Conservation (phyloP, 2,797 vertebrate species). For the Cryptoblepharus egeriae region DNA sequence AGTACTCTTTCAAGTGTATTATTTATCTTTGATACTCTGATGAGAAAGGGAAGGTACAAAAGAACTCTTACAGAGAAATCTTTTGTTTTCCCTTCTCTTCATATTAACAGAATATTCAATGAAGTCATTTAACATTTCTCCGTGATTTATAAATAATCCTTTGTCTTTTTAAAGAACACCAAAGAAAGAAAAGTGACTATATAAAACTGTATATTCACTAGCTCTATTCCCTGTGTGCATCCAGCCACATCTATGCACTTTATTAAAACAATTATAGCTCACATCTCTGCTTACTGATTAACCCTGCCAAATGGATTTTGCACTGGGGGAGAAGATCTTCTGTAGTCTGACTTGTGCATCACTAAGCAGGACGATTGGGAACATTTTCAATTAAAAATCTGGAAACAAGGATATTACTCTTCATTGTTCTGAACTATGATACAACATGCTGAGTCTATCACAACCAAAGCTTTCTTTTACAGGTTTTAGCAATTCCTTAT, state of each 20-base stretch:
- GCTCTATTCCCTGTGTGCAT: constrained; percentile 52
- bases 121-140: constrained; percentile 70
- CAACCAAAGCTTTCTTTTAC: not conserved
- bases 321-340: constrained; percentile 51
- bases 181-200: constrained; percentile 63
- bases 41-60: constrained; percentile 54
- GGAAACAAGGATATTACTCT: constrained; percentile 21
- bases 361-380: constrained; percentile 58
- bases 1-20: constrained; percentile 26
- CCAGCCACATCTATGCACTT: constrained; percentile 64
- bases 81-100: constrained; percentile 56
- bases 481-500: not conserved
- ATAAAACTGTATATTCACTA: constrained; percentile 45
- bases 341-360: constrained; percentile 50
- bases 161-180: constrained; percentile 65
- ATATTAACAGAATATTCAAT: constrained; percentile 69
- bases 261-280: constrained; percentile 69
- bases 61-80: constrained; percentile 55
- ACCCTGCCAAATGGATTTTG: constrained; percentile 63
- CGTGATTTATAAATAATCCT: constrained; percentile 71
- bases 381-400: constrained; percentile 43
- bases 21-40: constrained; percentile 57
- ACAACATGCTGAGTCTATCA: not conserved
- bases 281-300: constrained; percentile 61
- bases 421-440: constrained; percentile 8